A percentile compares a stretch with the other conserved stretches of the same genome.
Conservation (phyloP, 2,113 vertebrate genomes). For the Orientallactaga bullata region DNA sequence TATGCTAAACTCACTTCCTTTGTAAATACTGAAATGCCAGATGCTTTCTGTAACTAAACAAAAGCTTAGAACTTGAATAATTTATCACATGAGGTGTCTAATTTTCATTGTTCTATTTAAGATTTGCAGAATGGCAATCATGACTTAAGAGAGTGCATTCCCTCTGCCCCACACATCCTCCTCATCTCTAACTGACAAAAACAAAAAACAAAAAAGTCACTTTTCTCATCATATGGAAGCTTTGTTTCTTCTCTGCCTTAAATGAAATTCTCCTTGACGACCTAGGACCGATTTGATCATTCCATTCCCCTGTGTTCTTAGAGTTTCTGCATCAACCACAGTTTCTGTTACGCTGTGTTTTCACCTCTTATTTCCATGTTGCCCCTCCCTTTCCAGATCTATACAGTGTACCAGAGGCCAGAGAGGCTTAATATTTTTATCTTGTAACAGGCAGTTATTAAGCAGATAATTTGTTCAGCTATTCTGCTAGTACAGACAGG, state of each 20-base stretch:
- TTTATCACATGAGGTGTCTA: slow-evolving; percentile 70
- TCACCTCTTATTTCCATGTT: neutral
- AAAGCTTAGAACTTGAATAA: slow-evolving; percentile 75
- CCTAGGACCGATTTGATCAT: neutral
- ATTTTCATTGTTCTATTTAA: slow-evolving; percentile 68
- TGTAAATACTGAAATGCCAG: slow-evolving; percentile 68
- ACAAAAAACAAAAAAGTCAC: neutral
- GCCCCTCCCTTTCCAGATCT: neutral
- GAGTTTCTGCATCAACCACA: neutral
- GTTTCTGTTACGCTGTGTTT: neutral
- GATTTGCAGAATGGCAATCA: slow-evolving; percentile 43
- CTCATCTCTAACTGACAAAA: neutral
- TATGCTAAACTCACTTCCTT: slow-evolving; percentile 73
- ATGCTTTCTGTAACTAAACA: slow-evolving; percentile 77
- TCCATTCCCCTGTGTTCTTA: neutral
- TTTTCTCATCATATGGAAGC: slow-evolving; percentile 29
- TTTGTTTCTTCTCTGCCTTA: slow-evolving; percentile 50
- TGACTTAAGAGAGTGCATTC: slow-evolving; percentile 56
- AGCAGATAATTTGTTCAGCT: neutral
- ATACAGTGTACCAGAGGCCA: neutral
- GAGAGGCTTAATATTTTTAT: neutral
- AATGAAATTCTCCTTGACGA: slow-evolving; percentile 5
- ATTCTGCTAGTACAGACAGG: neutral
- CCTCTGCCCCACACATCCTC: neutral
- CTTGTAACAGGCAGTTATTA: slow-evolving; percentile 14